Base-by-base conservation (phyloP, 2,888 invertebrate species). In the Taphrorychus bicolor region DNA sequence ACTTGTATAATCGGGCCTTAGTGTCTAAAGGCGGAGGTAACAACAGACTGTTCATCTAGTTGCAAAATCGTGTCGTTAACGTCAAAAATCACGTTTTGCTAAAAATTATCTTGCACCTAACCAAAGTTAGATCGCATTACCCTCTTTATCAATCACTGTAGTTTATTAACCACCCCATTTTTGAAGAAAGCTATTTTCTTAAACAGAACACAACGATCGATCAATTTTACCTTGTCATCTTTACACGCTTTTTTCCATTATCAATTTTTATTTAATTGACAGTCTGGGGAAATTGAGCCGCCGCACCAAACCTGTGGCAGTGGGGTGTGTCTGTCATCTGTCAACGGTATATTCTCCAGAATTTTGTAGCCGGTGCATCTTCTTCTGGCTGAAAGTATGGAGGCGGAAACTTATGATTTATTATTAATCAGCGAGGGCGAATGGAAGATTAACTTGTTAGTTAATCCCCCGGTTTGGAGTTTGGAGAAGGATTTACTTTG, bases 191-290 rank as follows among this genome's bases (percentile, higher is more conserved):
- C 11, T 32, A 32, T 32, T 32, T 32, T 32, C 32, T 32, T 32
- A 32, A 32, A 32, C 16, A 45, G 45, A 45, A 45, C 14, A 14
- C 45, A 5, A 14, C 45, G 4, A 45, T 45, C 45, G 45, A 45
- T 45, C 45, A 45, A 45, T 45, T 45, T 17, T 45, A 45, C 45
- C 45, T 45, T 45, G 45, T 45, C 45, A 45, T 45, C 45, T 45
- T 14, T 45, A 45, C 19, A 51, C 51, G 14, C 51, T 51, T 51
- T 51, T 19, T 19, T 16, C 51, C 51, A 19, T 51, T 51, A 21
- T 51, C 22, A 22, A 22, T 22, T 19, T 51, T 51, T 51, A 51
- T 51, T 51, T 21, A 51, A 51, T 21, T 21, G 22, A 22, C 51
- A 51, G n/a, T 19, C 11, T 22, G 51, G 51, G 22, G 51, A 45